Base-by-base conservation (phyloP, 2,113 vertebrate genomes). In the Neopipo cinnamomea region DNA sequence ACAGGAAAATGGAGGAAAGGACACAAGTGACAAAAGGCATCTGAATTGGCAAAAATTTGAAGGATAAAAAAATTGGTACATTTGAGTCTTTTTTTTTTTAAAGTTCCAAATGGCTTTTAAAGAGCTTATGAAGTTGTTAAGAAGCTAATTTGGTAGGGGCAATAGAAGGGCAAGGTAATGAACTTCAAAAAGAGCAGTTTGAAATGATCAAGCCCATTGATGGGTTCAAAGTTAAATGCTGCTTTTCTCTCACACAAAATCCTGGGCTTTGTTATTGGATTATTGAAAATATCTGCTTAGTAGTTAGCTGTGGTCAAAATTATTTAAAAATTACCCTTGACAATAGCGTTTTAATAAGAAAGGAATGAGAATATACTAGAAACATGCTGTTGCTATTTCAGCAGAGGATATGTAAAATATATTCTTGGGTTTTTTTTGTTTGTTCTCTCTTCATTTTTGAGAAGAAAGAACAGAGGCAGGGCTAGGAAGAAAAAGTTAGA, bases 361-460 rank as follows among this genome's bases (percentile, higher is more conserved):
- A 35, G 6, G 8, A 47, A 44, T 16, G 22, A 56, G 31, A 65
- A 25, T 33, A 23, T 55, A 12, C 3, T 35, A 70, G n/a, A 46
- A 70, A 30, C 25, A 18, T 2, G 11, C 15, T 44, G 9, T 27
- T 73, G 22, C 14, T 66, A 2, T 79, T 70, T 76, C 52, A 84
- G 22, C 20, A 53, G 20, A 77, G 23, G 20, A 28, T 68, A 58
- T 28, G 16, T 11, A 13, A 47, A 44, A 3, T 49, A 10, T 24
- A 55, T 58, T 19, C 12, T 42, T 41, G 7, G 7, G 1, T 0
- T 3, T 14, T 4, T 20, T 35, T 53, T 68, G 8, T 42, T 63
- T 31, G 5, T n/a, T 16, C 1, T 55, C 20, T 33, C 15, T 68
- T 78, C 1, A 35, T 46, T 85, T 80, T 53, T 31, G 24, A 67